Evolutionary conservation across 2,888 invertebrate species (phyloP).

Genomic region (Drosophila anceps): DNA sequence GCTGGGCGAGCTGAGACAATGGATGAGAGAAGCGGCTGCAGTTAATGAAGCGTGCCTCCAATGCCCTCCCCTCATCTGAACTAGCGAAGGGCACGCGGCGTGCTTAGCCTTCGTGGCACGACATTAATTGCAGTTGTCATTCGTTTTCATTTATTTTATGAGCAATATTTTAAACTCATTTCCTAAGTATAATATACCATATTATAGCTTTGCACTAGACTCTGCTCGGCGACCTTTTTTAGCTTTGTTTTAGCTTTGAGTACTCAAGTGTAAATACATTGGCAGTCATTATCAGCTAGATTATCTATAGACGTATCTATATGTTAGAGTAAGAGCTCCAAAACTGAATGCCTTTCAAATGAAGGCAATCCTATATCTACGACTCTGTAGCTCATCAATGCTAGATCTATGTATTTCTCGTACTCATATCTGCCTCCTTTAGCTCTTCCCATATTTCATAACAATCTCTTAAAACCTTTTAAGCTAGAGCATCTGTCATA

Average conservation of each 20-base stretch:
- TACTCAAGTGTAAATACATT: neutral
- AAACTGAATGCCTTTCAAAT: neutral
- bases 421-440: neutral
- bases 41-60: conserved; percentile 58
- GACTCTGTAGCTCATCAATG: neutral
- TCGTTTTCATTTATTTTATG: conserved; percentile 9
- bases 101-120: conserved; percentile 22
- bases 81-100: conserved; percentile 29
- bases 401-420: neutral
- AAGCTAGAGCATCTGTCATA: neutral
- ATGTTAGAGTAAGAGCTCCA: neutral
- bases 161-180: conserved; percentile 9
- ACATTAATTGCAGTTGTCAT: conserved; percentile 15
- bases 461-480: neutral
- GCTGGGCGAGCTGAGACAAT: conserved; percentile 57
- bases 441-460: neutral
- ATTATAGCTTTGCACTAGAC: conserved; percentile 1
- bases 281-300: neutral
- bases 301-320: neutral
- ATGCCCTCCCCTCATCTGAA: conserved; percentile 19
- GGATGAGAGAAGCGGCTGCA: conserved; percentile 43
- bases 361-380: neutral
- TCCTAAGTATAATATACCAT: conserved; percentile 1
- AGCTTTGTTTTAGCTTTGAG: neutral
- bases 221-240: neutral